Evolutionary conservation across 1,140 invertebrate species (phyloP).

Genomic region (Cheumatopsyche charites): DNA sequence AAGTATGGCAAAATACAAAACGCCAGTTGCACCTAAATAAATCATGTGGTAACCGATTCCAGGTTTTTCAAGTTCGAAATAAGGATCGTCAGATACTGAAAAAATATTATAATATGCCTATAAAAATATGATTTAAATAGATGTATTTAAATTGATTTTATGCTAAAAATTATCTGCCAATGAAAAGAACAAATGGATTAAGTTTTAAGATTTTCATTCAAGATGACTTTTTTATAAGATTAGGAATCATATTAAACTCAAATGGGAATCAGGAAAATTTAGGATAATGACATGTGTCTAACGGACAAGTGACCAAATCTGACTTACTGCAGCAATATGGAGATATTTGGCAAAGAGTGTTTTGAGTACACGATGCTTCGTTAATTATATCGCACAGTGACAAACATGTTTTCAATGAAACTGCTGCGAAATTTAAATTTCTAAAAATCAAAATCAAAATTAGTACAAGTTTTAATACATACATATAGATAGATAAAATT

Average conservation of each 20-base stretch:
- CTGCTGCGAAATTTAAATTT: constrained; percentile 56
- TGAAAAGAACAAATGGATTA: too few relatives aligned
- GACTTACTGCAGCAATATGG: constrained; percentile 61
- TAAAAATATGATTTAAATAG: not conserved
- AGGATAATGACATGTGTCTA: too few relatives aligned
- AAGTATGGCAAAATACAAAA: constrained; percentile 54
- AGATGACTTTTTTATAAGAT: too few relatives aligned
- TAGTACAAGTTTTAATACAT: not conserved
- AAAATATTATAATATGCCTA: constrained; percentile 32
- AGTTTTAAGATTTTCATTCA: too few relatives aligned
- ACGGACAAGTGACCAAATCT: too few relatives aligned
- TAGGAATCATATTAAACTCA: too few relatives aligned
- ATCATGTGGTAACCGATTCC: constrained; percentile 59
- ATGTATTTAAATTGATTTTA: not conserved
- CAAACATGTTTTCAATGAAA: constrained; percentile 55
- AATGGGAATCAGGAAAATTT: too few relatives aligned
- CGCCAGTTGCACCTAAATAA: constrained; percentile 52
- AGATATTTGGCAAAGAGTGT: constrained; percentile 55
- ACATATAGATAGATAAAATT: constrained; percentile 6
- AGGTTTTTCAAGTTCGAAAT: constrained; percentile 60
- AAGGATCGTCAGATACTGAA: constrained; percentile 57
- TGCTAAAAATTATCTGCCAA: too few relatives aligned
- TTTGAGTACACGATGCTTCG: constrained; percentile 54
- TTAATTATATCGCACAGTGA: constrained; percentile 50
- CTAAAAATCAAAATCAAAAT: constrained; percentile 47